Base-by-base conservation (phyloP, 2,797 vertebrate genomes). In the Pygocentrus nattereri region DNA sequence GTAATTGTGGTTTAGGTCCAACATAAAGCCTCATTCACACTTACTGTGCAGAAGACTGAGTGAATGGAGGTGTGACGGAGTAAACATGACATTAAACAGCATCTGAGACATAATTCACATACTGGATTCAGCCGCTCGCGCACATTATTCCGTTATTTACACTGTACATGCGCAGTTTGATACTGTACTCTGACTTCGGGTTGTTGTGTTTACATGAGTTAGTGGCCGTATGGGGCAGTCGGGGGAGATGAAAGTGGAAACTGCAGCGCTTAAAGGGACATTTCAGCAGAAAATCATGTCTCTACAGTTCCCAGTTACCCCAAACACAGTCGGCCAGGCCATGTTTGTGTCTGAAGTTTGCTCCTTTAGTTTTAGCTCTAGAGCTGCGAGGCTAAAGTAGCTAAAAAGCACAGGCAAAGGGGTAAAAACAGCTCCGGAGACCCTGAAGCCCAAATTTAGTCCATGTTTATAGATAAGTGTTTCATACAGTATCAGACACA, bases 121-220 rank as follows among this genome's bases (percentile, higher is more conserved):
- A 30, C 31, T 21, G 61, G 16, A 67, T 18, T 38, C 30, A 47
- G 59, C 23, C 16, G 30, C 62, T n/a, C 50, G 18, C 25, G 59
- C 31, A 58, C 12, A 58, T 27, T 44, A 47, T 30, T 59, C 49
- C 12, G 58, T 27, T 44, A 47, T 30, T 59, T 49, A 44, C 23
- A 70, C 50, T 30, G 30, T 30, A 69, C 67, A 54, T n/a, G 58
- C 76, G 23, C 47, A 67, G 61, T 64, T 8, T 31, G 61, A 18
- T 61, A 15, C 27, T 27, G 27, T 47, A 47, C 47, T 2, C 47
- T 10, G 18, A 54, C 19, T 25, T 18, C 3, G 59, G n/a, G 23
- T 12, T 61, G n/a, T 30, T n/a, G 8, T 27, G 12, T 44, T 44
- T 44, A 44, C 44, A 16, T 23, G 10, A 23, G 10, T n/a, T n/a